These are phyloP conservation scores for Sandelia bainsii DNA, from an alignment of 2,797 vertebrate species.

Conservation along the genomic window DNA sequence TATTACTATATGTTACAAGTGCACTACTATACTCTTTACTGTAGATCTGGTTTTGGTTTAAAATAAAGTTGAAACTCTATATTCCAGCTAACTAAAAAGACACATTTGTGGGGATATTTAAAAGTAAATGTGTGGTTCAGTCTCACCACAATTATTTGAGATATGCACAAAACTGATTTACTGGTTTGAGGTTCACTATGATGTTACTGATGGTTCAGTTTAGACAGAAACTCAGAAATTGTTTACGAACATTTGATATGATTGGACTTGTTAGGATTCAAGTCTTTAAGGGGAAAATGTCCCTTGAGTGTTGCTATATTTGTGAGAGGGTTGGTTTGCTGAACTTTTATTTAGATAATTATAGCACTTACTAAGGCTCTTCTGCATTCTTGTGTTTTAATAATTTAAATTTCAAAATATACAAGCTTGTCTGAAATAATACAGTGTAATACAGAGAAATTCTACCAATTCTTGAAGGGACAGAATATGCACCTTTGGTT, in stretches of 20 bases:
- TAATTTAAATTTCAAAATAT: neutral
- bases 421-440: neutral
- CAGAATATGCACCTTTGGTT: no score
- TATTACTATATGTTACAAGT: no score
- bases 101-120: neutral
- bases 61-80: neutral
- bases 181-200: neutral
- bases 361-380: neutral
- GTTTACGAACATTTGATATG: neutral
- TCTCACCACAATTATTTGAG: no score
- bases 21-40: neutral
- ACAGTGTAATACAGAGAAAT: no score
- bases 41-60: neutral
- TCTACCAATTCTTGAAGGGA: no score
- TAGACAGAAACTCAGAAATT: no score
- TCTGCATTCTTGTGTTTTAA: no score
- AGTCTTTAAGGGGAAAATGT: neutral
- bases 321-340: neutral
- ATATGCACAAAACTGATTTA: neutral
- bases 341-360: neutral
- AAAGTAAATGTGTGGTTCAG: neutral
- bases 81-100: slow-evolving; percentile 5
- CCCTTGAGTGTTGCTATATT: neutral
- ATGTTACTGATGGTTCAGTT: neutral
- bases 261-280: no score